A percentile compares a stretch with the other conserved stretches of the same genome.
Evolutionary conservation across 2,888 invertebrate species (phyloP).

Genomic region (Lasioglossum oenotherae): DNA sequence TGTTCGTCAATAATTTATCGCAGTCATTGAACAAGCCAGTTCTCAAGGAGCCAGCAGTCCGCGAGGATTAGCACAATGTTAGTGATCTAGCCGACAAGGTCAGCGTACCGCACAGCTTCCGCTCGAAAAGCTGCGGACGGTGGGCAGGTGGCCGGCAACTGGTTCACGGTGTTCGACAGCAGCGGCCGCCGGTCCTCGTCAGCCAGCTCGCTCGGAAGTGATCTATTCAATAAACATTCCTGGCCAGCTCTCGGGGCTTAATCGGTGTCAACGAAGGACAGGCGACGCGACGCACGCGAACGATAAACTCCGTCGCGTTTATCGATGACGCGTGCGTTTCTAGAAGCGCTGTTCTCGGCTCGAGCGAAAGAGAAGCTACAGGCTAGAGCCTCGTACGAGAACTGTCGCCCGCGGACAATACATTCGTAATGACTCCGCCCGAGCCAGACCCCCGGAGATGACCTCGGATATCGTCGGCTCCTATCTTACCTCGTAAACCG

Average conservation of each 20-base stretch:
- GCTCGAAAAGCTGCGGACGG: slow-evolving; percentile 1
- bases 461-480: slow-evolving; percentile 37
- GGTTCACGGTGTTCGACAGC: slow-evolving; percentile 45
- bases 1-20: no score
- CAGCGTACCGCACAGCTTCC: not conserved
- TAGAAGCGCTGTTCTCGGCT: not conserved
- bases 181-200: slow-evolving; percentile 37
- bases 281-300: slow-evolving; percentile 15
- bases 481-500: slow-evolving; percentile 20
- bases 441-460: slow-evolving; percentile 24
- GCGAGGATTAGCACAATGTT: not conserved
- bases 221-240: slow-evolving; percentile 57
- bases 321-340: slow-evolving; percentile 35
- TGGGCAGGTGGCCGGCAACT: slow-evolving; percentile 50
- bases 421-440: slow-evolving; percentile 21
- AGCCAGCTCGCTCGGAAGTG: slow-evolving; percentile 52
- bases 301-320: slow-evolving; percentile 38
- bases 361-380: not conserved
- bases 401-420: slow-evolving; percentile 7
- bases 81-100: not conserved
- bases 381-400: not conserved
- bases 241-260: slow-evolving; percentile 39
- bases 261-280: slow-evolving; percentile 67
- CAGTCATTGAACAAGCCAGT: not conserved
- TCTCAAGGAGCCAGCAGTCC: not conserved